Evolutionary conservation across 64 coral and sea anemone species (phyloP).

Genomic region (Platygyra sinensis): DNA sequence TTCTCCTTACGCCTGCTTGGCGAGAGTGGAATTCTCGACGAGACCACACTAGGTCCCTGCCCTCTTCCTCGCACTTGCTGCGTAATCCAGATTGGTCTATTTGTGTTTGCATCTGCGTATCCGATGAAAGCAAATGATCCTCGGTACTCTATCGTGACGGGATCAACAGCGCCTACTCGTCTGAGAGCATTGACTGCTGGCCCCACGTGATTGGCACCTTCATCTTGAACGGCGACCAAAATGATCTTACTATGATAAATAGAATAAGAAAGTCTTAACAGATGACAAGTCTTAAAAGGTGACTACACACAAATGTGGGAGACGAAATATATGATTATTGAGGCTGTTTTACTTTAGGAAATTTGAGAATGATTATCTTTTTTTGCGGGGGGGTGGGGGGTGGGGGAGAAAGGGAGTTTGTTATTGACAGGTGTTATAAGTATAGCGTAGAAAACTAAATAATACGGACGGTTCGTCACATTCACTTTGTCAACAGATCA

Average conservation of each 20-base stretch:
- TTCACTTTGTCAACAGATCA: too few species aligned
- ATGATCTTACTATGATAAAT: neutral
- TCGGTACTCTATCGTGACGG: neutral
- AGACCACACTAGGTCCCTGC: constrained; percentile 34
- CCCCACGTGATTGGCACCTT: neutral
- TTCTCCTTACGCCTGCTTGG: neutral
- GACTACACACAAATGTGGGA: neutral
- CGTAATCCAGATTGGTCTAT: constrained; percentile 34
- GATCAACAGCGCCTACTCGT: constrained; percentile 8
- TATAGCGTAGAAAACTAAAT: too few species aligned
- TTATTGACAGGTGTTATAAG: too few species aligned
- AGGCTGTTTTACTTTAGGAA: neutral
- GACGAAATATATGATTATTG: neutral
- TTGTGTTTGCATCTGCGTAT: neutral
- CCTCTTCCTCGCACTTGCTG: neutral
- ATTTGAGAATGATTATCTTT: too few species aligned
- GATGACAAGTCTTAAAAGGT: too few species aligned
- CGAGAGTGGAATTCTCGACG: constrained; percentile 1
- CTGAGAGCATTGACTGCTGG: neutral
- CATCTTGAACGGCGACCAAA: constrained; percentile 37
- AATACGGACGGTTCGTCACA: too few species aligned
- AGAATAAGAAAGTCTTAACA: neutral
- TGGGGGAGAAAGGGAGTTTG: too few species aligned
- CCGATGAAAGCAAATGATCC: constrained; percentile 39
- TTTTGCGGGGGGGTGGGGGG: too few species aligned